phyloP scores from a whole-genome alignment of 2,797 vertebrate genomes.

The Hylomyscus alleni region DNA sequence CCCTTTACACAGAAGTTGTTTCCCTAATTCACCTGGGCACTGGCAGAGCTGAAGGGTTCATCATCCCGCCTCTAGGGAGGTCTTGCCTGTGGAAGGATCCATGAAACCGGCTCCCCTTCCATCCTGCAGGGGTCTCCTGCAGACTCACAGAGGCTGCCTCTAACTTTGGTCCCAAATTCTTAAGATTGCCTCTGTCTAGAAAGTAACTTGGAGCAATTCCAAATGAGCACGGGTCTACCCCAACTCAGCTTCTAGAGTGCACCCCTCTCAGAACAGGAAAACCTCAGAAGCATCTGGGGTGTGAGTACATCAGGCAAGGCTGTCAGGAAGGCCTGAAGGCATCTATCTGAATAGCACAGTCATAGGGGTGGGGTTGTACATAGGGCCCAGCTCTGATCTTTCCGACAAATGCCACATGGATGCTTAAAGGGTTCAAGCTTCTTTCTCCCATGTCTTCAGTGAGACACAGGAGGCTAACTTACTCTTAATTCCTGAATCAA shows the following conservation, averaged over 20 bases:
- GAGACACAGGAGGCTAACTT: neutral
- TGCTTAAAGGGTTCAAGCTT: neutral
- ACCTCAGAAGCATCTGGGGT: neutral
- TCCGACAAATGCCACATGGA: neutral
- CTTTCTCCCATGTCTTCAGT: neutral
- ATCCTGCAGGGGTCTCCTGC: neutral
- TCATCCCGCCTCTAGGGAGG: neutral
- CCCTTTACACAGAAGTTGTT: neutral
- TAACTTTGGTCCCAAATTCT: neutral
- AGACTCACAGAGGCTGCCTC: neutral
- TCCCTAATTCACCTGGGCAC: neutral
- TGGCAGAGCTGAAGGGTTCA: neutral
- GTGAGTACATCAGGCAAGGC: neutral
- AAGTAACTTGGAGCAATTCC: neutral
- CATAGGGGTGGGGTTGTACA: neutral
- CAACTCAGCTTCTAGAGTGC: neutral
- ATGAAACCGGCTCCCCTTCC: neutral
- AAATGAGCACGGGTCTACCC: neutral
- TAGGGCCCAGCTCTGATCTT: neutral
- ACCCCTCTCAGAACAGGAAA: slow-evolving; percentile 15
- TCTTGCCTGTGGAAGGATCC: neutral
- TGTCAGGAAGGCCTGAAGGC: neutral
- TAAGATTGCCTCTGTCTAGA: neutral
- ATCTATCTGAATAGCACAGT: neutral
- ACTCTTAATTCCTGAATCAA: neutral